A percentile compares a stretch with the other conserved stretches of the same genome.
phyloP scores from a whole-genome alignment of 2,113 vertebrate species.

The Mesembrinibis cayennensis region DNA sequence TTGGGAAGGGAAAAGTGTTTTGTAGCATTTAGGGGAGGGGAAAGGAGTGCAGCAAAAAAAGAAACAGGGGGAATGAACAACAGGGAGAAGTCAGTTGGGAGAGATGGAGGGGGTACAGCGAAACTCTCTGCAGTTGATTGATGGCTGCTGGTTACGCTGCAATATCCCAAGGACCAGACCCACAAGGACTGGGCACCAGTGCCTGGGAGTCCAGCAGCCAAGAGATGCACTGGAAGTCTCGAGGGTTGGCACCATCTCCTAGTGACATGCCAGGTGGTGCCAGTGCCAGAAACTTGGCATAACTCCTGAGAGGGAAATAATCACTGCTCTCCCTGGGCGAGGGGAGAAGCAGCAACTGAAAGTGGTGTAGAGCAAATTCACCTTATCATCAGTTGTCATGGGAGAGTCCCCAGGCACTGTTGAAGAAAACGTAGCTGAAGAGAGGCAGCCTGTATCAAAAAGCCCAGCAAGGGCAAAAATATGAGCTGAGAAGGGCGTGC shows the following conservation, averaged over 20 bases:
- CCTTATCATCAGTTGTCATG: neutral
- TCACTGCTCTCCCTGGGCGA: neutral
- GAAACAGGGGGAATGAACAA: neutral
- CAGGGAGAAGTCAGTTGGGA: neutral
- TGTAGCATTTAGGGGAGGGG: neutral
- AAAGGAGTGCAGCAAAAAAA: neutral
- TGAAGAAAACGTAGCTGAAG: neutral
- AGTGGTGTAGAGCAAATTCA: neutral
- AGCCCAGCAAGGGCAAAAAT: neutral
- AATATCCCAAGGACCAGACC: neutral
- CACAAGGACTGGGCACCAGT: neutral
- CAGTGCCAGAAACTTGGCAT: neutral
- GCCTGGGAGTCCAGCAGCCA: neutral
- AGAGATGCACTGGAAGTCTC: neutral
- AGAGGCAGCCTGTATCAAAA: neutral
- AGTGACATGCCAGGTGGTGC: neutral
- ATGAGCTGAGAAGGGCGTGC: neutral
- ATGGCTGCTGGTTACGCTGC: neutral
- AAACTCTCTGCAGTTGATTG: neutral
- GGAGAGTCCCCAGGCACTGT: neutral
- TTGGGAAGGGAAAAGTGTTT: neutral
- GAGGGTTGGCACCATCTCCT: neutral
- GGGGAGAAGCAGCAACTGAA: neutral
- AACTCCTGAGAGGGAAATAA: neutral
- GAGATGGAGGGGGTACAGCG: neutral